A percentile compares a stretch with the other conserved stretches of the same genome.
Evolutionary conservation across 2,888 invertebrate species (phyloP).

Genomic region (Ectemnius continuus): DNA sequence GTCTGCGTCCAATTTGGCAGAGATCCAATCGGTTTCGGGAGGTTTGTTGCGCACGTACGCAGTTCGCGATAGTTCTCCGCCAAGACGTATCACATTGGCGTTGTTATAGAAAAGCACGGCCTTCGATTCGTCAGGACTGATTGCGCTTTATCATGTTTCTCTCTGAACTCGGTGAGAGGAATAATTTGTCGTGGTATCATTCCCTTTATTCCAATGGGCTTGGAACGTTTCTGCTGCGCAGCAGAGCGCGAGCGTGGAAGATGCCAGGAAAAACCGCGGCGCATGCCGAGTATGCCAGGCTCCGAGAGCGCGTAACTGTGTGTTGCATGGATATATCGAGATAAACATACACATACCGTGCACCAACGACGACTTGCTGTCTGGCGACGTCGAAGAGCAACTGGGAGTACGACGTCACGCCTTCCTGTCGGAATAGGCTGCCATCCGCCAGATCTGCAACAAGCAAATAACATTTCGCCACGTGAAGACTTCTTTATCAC

Average conservation of each 20-base stretch:
- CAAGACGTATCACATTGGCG: no score
- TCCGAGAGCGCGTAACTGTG: neutral
- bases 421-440: slow-evolving; percentile 83
- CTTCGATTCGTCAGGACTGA: no score
- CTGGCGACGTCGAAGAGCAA: slow-evolving; percentile 92
- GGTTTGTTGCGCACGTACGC: neutral
- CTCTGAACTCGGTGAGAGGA: no score
- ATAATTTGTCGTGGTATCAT: no score
- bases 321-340: neutral
- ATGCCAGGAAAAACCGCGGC: no score
- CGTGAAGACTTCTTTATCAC: neutral
- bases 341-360: slow-evolving; percentile 83
- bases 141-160: no score
- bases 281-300: no score
- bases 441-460: slow-evolving; percentile 82
- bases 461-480: slow-evolving; percentile 37
- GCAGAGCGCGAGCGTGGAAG: no score
- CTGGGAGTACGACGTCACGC: slow-evolving; percentile 89
- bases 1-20: slow-evolving; percentile 40
- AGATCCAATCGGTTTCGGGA: slow-evolving; percentile 26
- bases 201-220: no score
- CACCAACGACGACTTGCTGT: slow-evolving; percentile 93
- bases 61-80: no score
- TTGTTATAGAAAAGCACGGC: no score
- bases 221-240: no score